phyloP scores from a whole-genome alignment of 2,888 invertebrate genomes.

The Ochropacha duplaris region DNA sequence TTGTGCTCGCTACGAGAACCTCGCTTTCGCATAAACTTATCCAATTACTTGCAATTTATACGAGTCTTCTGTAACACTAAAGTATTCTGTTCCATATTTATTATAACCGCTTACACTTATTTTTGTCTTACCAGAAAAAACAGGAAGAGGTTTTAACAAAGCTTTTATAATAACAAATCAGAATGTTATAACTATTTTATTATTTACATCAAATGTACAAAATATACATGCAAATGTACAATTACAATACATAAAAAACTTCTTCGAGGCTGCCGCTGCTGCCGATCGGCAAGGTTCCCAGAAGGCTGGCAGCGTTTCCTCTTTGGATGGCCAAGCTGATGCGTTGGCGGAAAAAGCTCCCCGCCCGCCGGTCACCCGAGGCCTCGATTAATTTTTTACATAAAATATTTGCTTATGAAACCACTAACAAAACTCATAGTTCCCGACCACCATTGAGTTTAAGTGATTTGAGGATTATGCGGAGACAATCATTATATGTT shows the following conservation, averaged over 20 bases:
- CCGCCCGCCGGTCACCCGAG: no score
- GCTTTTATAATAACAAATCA: background rate
- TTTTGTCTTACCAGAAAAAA: constrained; percentile 4
- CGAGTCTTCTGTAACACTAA: constrained; percentile 25
- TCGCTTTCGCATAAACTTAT: constrained; percentile 55
- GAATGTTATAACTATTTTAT: no score
- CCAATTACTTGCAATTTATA: constrained; percentile 59
- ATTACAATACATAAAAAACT: no score
- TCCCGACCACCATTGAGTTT: constrained; percentile 5
- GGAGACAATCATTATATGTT: constrained; percentile 36
- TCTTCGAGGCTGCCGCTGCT: no score
- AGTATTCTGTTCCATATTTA: constrained; percentile 16
- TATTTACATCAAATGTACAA: no score
- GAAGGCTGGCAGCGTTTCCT: no score
- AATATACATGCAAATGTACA: no score
- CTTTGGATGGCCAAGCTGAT: no score
- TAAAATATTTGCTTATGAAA: no score
- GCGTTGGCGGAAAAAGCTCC: no score
- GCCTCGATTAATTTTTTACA: no score
- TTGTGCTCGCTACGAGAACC: constrained; percentile 33
- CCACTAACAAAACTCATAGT: background rate
- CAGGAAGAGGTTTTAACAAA: background rate
- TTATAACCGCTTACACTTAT: constrained; percentile 6
- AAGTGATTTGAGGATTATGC: constrained; percentile 38
- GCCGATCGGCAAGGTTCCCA: no score